Percentiles rank a stretch among this genome's conserved stretches.
phyloP scores from a whole-genome alignment of 2,888 invertebrate species.

The Tetropium fuscum region DNA sequence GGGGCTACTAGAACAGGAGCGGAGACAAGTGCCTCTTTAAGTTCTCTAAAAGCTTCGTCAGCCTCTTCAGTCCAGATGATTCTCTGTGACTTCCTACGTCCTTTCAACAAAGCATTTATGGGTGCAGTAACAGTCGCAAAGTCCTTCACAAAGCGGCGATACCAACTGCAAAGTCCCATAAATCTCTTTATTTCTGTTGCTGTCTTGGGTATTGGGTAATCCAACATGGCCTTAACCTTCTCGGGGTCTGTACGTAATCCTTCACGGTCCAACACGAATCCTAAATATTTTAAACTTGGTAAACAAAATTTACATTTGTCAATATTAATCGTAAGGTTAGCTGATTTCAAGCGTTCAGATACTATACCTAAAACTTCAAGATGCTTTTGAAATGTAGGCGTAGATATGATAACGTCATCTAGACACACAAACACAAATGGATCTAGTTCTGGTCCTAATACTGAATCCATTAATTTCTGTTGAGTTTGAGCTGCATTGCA shows the following conservation, averaged over 20 bases:
- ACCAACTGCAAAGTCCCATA: background rate
- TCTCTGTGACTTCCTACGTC: conserved; percentile 23
- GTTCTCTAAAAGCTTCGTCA: background rate
- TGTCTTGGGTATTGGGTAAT: background rate
- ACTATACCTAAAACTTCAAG: conserved; percentile 1
- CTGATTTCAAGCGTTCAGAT: background rate
- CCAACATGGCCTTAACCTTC: conserved; percentile 1
- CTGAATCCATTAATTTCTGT: background rate
- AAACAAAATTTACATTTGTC: background rate
- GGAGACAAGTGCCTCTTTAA: conserved; percentile 16
- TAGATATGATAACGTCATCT: conserved; percentile 2
- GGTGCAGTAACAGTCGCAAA: conserved; percentile 5
- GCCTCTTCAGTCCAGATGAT: conserved; percentile 29
- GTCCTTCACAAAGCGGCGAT: background rate
- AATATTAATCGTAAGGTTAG: conserved; percentile 1
- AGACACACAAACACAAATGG: background rate
- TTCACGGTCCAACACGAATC: background rate
- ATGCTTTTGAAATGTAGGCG: conserved; percentile 2
- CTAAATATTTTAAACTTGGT: background rate
- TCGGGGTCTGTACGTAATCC: conserved; percentile 7
- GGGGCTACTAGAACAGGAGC: conserved; percentile 42
- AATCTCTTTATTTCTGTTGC: background rate
- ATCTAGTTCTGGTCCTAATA: background rate
- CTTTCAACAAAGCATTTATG: conserved; percentile 14
- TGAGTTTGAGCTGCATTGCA: background rate